Base-by-base conservation (phyloP, 2,888 invertebrate species). In the Heteropelma amictum region DNA sequence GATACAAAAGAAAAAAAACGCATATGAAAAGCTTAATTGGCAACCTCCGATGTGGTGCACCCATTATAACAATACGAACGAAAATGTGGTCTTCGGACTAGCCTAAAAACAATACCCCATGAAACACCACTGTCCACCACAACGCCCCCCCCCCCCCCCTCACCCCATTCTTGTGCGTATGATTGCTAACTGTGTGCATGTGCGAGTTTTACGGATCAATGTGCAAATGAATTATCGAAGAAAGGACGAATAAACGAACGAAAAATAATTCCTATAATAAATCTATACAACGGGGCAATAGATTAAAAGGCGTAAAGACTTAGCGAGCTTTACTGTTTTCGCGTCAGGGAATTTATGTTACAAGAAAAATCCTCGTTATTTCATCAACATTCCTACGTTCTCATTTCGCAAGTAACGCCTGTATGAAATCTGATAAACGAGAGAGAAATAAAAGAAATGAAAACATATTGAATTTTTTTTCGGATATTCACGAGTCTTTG, bases 1-100 rank as follows among this genome's bases (percentile, higher is more conserved):
- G 72, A 73, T 73, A 45, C 53, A 64, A 60, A 26, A 45, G 28
- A 60, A 49, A 63, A 65, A 70, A 17, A 56, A 45, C 38, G 61
- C 14, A 28, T 65, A 28, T 40, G 26, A 23, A 28, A 60, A 40
- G 42, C 42, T 76, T 73, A 64, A 72, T 61, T 68, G 68, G 61
- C 70, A 54, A 30, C 77, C 75, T 76, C 67, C 64, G 45, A 67
- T 61, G 71, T 76, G 77, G 78, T 80, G 78, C 80, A 79, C 58
- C 60, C 70, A 68, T 58, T 28, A 69, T 63, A 73, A 76, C 69
- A 45, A 71, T 65, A 71, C 49, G 54, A 33, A 64, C 38, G 33
- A 63, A 69, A 45, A 47, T 53, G 47, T 51, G 56, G 67, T 71
- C 63, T 53, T 42, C 28, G 38, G 71, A 60, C 49, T 54, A 56